Percentiles rank a stretch among this genome's conserved stretches.
Evolutionary conservation across 2,113 vertebrate species (phyloP).

Genomic region (Columbina picui): DNA sequence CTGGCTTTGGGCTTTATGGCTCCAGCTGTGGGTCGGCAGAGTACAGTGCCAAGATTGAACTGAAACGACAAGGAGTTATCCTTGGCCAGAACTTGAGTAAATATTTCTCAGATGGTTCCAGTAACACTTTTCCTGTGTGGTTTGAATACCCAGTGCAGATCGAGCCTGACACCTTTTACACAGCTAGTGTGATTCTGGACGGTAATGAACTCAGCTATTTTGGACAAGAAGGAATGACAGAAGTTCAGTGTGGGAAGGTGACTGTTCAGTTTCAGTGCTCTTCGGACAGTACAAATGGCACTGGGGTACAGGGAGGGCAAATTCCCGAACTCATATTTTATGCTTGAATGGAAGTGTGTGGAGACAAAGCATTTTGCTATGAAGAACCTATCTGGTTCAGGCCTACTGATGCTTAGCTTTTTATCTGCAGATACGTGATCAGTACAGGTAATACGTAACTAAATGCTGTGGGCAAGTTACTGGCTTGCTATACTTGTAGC

Average conservation of each 20-base stretch:
- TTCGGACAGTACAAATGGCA: slow-evolving; percentile 97
- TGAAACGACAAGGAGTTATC: slow-evolving; percentile 93
- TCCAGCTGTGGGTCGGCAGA: slow-evolving; percentile 96
- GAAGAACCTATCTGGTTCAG: slow-evolving; percentile 31
- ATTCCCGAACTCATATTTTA: slow-evolving; percentile 98
- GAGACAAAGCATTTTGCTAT: not conserved
- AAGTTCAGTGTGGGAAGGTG: slow-evolving; percentile 96
- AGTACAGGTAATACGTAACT: slow-evolving; percentile 59
- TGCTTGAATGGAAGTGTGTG: slow-evolving; percentile 77
- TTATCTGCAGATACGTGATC: slow-evolving; percentile 57
- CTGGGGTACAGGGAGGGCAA: slow-evolving; percentile 95
- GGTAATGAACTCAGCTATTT: slow-evolving; percentile 97
- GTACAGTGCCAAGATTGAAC: slow-evolving; percentile 95
- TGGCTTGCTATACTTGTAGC: slow-evolving; percentile 57
- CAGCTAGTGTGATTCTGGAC: slow-evolving; percentile 93
- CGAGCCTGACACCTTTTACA: slow-evolving; percentile 96
- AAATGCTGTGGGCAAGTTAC: slow-evolving; percentile 51
- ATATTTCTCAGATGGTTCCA: slow-evolving; percentile 97
- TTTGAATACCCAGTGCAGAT: slow-evolving; percentile 97
- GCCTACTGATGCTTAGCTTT: slow-evolving; percentile 59
- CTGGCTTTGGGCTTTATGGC: slow-evolving; percentile 94
- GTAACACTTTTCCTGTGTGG: slow-evolving; percentile 96
- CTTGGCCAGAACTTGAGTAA: slow-evolving; percentile 95
- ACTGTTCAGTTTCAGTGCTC: slow-evolving; percentile 98
- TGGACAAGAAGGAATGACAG: slow-evolving; percentile 97